phyloP scores from a whole-genome alignment of 2,113 vertebrate species.

The Elephantulus edwardii region DNA sequence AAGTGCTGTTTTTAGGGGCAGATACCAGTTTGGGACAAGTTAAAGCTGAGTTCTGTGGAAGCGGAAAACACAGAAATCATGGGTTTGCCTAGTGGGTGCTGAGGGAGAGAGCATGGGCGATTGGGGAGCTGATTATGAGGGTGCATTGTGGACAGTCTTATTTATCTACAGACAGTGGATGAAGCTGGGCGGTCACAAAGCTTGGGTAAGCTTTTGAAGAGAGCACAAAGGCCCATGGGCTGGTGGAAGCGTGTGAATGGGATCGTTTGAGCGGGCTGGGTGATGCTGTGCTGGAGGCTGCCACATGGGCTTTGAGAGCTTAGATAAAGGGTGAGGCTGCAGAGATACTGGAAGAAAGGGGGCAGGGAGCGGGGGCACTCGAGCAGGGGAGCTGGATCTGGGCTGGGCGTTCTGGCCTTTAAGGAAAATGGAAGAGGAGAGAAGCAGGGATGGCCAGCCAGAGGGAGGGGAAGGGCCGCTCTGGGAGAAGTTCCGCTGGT shows the following conservation, averaged over 20 bases:
- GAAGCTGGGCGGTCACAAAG: neutral
- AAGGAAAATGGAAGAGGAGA: neutral
- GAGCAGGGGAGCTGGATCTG: neutral
- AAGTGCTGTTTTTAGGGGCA: neutral
- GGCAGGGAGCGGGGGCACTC: no score
- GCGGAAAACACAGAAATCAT: neutral
- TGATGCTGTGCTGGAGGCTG: neutral
- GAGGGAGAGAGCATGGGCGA: neutral
- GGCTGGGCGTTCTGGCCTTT: neutral
- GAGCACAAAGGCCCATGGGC: neutral
- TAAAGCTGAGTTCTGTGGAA: neutral
- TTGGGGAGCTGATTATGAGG: neutral
- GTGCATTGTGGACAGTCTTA: neutral
- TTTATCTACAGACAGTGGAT: neutral
- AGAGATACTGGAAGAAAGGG: neutral
- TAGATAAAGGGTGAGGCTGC: neutral
- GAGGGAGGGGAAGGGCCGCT: neutral
- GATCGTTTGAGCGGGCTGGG: neutral
- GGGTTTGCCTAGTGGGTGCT: neutral
- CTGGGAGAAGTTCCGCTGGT: rapidly evolving
- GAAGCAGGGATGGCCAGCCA: neutral
- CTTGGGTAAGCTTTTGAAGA: neutral
- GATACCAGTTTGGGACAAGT: neutral
- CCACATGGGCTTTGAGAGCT: neutral
- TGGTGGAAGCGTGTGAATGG: neutral